Base-by-base conservation (phyloP, 2,113 vertebrate species). In the Accipiter virgatus region DNA sequence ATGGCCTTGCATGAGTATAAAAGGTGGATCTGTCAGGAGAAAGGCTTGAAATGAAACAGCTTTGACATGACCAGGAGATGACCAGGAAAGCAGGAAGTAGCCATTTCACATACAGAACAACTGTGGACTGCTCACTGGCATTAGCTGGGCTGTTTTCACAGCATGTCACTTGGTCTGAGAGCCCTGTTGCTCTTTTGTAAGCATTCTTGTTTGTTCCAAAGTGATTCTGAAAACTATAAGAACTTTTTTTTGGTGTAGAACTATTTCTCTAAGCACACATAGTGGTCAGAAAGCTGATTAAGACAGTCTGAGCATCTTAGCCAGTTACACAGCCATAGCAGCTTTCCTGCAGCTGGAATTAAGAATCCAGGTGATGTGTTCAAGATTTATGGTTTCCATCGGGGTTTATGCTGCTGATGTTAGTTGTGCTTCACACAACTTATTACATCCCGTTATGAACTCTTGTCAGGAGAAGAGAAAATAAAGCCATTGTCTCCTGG, bases 401-500 rank as follows among this genome's bases (percentile, higher is more conserved):
- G 13, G 73, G 34, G 36, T 56, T 86, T 71, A 3, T 42, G 78
- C 56, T 70, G 42, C 68, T 94, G 77, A 38, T 92, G 67, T 80
- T 91, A 48, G 1, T 68, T 85, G 83, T 71, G 86, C 71, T 92
- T 92, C 47, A 16, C 53, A 25, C 8, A 23, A 26, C 56, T 1
- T 75, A 73, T 91, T 85, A 36, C n/a, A 47, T 87, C 75, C 53
- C 48, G 19, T 85, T 59, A n/a, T 45, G 62, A 88, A 38, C 38
- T 68, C 77, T 82, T 82, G 63, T 91, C 94, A 83, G 81, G 62
- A 90, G 71, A 50, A 88, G 43, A 42, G 53, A 88, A 90, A 88
- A 92, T 84, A 77, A 94, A 90, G 77, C 70, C 62, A 10, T 50
- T 79, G 96, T 95, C 75, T 96, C 59, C 71, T 92, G 59, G 79